A percentile compares a stretch with the other conserved stretches of the same genome.
Conservation (phyloP, 2,888 invertebrate species). For the Aproaerema taeniolella region DNA sequence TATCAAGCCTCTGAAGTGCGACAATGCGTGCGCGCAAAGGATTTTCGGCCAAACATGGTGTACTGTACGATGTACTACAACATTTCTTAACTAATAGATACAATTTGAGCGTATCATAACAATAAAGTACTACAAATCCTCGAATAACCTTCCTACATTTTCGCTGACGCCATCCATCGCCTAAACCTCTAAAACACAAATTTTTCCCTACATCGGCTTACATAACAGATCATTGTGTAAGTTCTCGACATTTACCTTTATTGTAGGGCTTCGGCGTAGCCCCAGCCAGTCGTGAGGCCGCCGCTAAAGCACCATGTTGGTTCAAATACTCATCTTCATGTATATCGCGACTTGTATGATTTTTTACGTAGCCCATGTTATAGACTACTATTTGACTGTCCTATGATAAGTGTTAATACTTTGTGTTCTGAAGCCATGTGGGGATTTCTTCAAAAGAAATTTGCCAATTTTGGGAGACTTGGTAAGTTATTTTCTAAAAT, state of each 20-base stretch:
- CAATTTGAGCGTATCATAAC: too few relatives aligned
- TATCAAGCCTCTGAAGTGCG: too few relatives aligned
- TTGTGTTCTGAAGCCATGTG: constrained; percentile 24
- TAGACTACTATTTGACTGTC: constrained; percentile 63
- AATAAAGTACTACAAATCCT: too few relatives aligned
- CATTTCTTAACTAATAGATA: too few relatives aligned
- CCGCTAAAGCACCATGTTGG: constrained; percentile 51
- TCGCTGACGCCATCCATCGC: constrained; percentile 1
- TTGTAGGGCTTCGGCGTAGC: constrained; percentile 16
- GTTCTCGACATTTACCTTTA: constrained; percentile 30
- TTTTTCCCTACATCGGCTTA: constrained; percentile 11
- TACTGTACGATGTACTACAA: too few relatives aligned
- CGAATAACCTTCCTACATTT: too few relatives aligned
- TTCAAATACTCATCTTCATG: constrained; percentile 71
- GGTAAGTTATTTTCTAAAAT: constrained; percentile 34
- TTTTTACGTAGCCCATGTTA: constrained; percentile 68
- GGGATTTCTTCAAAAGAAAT: constrained; percentile 23
- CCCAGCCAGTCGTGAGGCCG: constrained; percentile 28
- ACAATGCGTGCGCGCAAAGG: too few relatives aligned
- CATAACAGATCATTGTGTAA: constrained; percentile 12
- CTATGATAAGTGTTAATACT: constrained; percentile 23
- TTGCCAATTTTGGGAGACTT: constrained; percentile 36
- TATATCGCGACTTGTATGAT: constrained; percentile 67
- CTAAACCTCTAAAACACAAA: constrained; percentile 10
- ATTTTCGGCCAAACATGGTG: too few relatives aligned